These are phyloP conservation scores for Stramonita haemastoma DNA, from an alignment of 2,888 invertebrate species.

Conservation along the genomic window DNA sequence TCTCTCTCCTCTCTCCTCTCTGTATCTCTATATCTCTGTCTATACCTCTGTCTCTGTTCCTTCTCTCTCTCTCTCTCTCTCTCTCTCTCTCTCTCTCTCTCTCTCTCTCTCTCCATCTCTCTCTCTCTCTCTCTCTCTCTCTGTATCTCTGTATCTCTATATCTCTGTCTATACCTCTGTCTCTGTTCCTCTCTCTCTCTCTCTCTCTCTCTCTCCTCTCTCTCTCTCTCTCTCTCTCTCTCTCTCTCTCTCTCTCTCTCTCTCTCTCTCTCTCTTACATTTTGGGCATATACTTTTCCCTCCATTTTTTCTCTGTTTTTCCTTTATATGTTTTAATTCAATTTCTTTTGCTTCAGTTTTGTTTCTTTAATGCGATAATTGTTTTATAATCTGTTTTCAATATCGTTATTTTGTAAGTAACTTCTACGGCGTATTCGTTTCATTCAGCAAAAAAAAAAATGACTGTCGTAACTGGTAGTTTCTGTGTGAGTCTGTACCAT, in stretches of 20 bases:
- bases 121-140: not conserved
- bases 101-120: not conserved
- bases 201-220: too few species aligned
- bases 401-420: too few species aligned
- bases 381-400: too few species aligned
- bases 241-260: constrained; percentile 14
- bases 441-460: too few species aligned
- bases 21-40: too few species aligned
- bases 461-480: too few species aligned
- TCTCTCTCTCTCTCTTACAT: not conserved
- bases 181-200: not conserved
- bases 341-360: not conserved
- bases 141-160: constrained; percentile 15
- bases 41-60: constrained; percentile 2
- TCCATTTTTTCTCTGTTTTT: not conserved
- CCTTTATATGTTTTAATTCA: not conserved
- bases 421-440: too few species aligned
- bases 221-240: not conserved
- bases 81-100: not conserved
- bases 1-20: too few species aligned
- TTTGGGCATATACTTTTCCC: not conserved
- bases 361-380: too few species aligned
- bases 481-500: too few species aligned
- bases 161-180: not conserved
- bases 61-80: not conserved